Evolutionary conservation across 1,140 invertebrate genomes (phyloP).

Genomic region (Drosophila ambigua): DNA sequence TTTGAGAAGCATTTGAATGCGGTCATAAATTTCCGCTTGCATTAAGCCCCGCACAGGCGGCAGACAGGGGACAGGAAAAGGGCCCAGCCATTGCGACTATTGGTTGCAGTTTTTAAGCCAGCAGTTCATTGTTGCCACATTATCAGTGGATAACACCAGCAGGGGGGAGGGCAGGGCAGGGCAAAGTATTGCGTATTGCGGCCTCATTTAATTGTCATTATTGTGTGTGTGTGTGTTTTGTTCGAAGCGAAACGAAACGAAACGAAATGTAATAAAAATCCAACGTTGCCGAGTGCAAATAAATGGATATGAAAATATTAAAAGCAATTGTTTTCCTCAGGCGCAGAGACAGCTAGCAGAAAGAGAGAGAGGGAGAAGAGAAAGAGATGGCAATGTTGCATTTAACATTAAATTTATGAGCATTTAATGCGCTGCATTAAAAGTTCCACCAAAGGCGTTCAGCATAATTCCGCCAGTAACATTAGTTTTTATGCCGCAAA

Average conservation of each 20-base stretch:
- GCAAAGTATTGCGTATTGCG: neutral
- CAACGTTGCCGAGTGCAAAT: slow-evolving; percentile 57
- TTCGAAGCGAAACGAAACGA: slow-evolving; percentile 25
- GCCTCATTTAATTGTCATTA: slow-evolving; percentile 71
- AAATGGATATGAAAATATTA: slow-evolving; percentile 73
- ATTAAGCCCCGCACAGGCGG: slow-evolving; percentile 42
- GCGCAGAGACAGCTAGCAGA: neutral
- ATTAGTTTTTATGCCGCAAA: slow-evolving; percentile 59
- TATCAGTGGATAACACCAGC: slow-evolving; percentile 50
- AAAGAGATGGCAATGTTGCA: slow-evolving; percentile 20
- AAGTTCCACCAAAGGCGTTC: slow-evolving; percentile 46
- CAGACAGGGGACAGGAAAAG: neutral
- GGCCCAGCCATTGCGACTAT: slow-evolving; percentile 53
- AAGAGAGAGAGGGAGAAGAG: neutral
- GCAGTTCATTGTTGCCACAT: slow-evolving; percentile 70
- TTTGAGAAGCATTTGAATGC: slow-evolving; percentile 58
- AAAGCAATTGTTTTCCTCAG: slow-evolving; percentile 49
- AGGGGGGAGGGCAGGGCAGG: neutral
- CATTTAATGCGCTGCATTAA: slow-evolving; percentile 68
- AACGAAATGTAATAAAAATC: slow-evolving; percentile 56
- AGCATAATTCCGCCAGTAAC: slow-evolving; percentile 61
- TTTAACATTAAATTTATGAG: slow-evolving; percentile 61
- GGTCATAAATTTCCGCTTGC: slow-evolving; percentile 60
- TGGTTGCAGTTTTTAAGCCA: slow-evolving; percentile 58
- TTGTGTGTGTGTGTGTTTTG: slow-evolving; percentile 33